These are phyloP conservation scores for Caenorhabditis zanzibari DNA, from an alignment of 2,888 invertebrate species.

Conservation along the genomic window DNA sequence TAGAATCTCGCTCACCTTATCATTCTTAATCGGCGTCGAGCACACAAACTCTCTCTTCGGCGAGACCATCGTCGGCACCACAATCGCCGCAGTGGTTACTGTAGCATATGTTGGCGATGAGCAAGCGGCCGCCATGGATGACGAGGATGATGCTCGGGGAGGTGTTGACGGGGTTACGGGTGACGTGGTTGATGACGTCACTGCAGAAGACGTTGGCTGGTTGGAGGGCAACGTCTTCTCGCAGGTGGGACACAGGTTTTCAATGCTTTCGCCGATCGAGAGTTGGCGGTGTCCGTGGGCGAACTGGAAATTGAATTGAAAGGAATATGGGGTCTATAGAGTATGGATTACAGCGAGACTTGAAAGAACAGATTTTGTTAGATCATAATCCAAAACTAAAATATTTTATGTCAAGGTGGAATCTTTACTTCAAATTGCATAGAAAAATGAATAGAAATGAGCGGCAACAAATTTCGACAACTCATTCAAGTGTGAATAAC, in stretches of 20 bases:
- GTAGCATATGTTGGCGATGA: constrained; percentile 1
- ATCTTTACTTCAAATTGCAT: no score
- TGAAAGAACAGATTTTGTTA: no score
- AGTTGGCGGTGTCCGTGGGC: constrained; percentile 66
- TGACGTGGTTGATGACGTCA: constrained; percentile 40
- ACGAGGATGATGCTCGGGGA: constrained; percentile 2
- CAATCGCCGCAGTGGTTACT: constrained; percentile 8
- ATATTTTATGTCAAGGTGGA: no score
- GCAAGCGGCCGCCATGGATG: constrained; percentile 2
- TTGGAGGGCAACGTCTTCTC: constrained; percentile 38
- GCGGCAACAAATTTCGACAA: no score
- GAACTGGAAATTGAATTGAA: constrained; percentile 50
- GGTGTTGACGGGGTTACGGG: constrained; percentile 23
- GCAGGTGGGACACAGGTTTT: constrained; percentile 63
- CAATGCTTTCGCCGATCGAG: constrained; percentile 65
- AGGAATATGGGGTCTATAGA: no score
- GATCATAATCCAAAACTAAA: no score
- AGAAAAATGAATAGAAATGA: no score
- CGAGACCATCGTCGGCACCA: neutral
- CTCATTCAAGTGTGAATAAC: no score
- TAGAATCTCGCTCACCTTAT: constrained; percentile 20
- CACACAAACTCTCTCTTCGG: constrained; percentile 55
- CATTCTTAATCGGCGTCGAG: constrained; percentile 60
- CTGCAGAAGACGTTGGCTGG: constrained; percentile 2
- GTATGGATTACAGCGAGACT: no score